Conservation (phyloP, 2,888 invertebrate species). For the Chloroclystis v-ata region DNA sequence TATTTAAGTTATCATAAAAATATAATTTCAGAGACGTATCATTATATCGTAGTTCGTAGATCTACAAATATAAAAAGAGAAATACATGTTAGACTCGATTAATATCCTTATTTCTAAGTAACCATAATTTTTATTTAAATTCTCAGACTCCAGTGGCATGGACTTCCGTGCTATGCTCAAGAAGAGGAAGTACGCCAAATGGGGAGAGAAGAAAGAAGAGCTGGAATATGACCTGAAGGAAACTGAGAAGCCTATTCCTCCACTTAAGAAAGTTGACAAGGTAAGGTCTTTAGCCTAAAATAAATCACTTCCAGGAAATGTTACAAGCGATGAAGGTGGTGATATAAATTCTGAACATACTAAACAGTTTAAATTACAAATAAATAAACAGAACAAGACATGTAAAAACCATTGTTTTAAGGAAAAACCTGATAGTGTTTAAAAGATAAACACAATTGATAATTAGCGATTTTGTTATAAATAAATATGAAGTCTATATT, state of each 20-base stretch:
- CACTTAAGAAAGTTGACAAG: conserved; percentile 95
- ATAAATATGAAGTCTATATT: conserved; percentile 6
- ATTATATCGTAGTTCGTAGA: too few relatives aligned
- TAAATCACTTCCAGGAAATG: conserved; percentile 6
- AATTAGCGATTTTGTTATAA: not conserved
- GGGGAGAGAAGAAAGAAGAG: conserved; percentile 93
- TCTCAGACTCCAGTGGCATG: conserved; percentile 94
- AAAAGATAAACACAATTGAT: not conserved
- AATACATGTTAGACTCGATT: too few relatives aligned
- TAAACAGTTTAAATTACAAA: conserved; percentile 33
- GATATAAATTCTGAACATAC: conserved; percentile 46
- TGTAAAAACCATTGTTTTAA: conserved; percentile 26
- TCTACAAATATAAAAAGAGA: too few relatives aligned
- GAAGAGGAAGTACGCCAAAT: conserved; percentile 96
- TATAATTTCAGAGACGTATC: too few relatives aligned
- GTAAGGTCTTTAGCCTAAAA: conserved; percentile 74
- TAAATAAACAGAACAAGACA: conserved; percentile 29
- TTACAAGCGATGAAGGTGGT: conserved; percentile 42
- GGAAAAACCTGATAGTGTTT: too few relatives aligned
- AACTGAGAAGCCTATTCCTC: conserved; percentile 90
- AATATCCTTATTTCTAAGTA: too few relatives aligned
- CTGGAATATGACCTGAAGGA: conserved; percentile 97
- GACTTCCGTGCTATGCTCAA: conserved; percentile 99
- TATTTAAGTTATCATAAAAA: too few relatives aligned
- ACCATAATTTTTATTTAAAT: conserved; percentile 4